Percentiles rank a stretch among this genome's conserved stretches.
These are phyloP conservation scores for Sphenodon punctatus DNA, from an alignment of 2,797 vertebrate genomes.

Conservation along the genomic window DNA sequence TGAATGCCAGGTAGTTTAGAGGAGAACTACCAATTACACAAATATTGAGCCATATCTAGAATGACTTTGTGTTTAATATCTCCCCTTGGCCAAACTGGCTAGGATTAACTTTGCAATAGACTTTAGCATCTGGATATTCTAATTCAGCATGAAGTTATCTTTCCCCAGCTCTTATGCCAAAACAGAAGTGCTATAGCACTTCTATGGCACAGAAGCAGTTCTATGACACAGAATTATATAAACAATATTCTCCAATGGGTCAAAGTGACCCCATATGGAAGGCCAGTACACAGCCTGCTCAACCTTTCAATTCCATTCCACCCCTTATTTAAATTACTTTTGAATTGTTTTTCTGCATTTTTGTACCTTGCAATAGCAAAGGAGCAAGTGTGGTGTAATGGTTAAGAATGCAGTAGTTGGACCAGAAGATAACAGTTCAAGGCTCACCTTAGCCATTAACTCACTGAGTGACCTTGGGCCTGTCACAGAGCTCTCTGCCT, in stretches of 20 bases:
- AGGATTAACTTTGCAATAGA: constrained; percentile 5
- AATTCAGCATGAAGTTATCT: constrained; percentile 12
- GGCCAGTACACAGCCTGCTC: neutral
- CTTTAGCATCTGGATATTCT: constrained; percentile 6
- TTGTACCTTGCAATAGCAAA: neutral
- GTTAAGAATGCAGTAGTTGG: too few relatives aligned
- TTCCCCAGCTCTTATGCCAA: neutral
- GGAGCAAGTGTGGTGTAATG: too few relatives aligned
- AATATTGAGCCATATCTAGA: constrained; percentile 35
- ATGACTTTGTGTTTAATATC: constrained; percentile 49
- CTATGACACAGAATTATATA: neutral
- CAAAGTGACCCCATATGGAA: neutral
- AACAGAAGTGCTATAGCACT: neutral
- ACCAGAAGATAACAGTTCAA: too few relatives aligned
- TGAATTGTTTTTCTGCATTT: neutral
- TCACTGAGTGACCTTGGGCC: too few relatives aligned
- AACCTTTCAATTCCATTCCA: neutral
- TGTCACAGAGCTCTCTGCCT: too few relatives aligned
- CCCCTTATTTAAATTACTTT: neutral
- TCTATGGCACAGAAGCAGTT: neutral
- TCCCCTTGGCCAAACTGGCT: constrained; percentile 24
- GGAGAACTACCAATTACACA: constrained; percentile 55
- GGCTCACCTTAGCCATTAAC: too few relatives aligned
- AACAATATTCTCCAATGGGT: fast-evolving
- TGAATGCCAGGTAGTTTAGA: constrained; percentile 60